phyloP scores from a whole-genome alignment of 2,113 vertebrate genomes.

The Piprites chloris region DNA sequence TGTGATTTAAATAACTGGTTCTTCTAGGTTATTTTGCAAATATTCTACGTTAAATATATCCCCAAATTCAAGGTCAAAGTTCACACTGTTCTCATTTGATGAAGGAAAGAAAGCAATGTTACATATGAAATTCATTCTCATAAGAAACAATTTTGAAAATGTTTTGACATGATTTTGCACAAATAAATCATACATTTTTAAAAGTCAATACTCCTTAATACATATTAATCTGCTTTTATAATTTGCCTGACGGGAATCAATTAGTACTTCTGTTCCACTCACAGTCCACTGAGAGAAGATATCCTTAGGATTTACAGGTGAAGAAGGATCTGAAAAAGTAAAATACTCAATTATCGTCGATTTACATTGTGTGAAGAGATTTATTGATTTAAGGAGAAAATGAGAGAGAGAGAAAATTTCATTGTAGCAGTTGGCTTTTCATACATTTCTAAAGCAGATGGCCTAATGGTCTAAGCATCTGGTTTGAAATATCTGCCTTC shows the following conservation, averaged over 20 bases:
- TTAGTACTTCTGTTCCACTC: background rate
- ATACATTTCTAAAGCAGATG: slow-evolving; percentile 22
- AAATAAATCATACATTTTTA: background rate
- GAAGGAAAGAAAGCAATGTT: background rate
- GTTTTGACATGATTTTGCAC: background rate
- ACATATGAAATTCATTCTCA: background rate
- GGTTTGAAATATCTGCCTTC: slow-evolving; percentile 49
- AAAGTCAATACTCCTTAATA: background rate
- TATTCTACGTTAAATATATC: background rate
- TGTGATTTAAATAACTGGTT: background rate
- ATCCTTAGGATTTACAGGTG: background rate
- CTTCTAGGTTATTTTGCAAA: background rate
- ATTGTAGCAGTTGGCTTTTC: slow-evolving; percentile 8
- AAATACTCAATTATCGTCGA: background rate
- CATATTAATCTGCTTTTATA: background rate
- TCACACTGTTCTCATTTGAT: background rate
- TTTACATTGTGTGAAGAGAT: background rate
- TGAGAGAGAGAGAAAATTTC: background rate
- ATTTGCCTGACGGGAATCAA: background rate
- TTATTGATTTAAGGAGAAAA: background rate
- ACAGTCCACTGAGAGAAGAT: background rate
- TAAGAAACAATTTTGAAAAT: background rate
- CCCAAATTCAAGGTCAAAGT: background rate
- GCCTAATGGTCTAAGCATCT: slow-evolving; percentile 58
- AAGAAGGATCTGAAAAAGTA: background rate